A percentile compares a stretch with the other conserved stretches of the same genome.
Conservation (phyloP, 2,888 invertebrate genomes). For the Lasioglossum lativentre region DNA sequence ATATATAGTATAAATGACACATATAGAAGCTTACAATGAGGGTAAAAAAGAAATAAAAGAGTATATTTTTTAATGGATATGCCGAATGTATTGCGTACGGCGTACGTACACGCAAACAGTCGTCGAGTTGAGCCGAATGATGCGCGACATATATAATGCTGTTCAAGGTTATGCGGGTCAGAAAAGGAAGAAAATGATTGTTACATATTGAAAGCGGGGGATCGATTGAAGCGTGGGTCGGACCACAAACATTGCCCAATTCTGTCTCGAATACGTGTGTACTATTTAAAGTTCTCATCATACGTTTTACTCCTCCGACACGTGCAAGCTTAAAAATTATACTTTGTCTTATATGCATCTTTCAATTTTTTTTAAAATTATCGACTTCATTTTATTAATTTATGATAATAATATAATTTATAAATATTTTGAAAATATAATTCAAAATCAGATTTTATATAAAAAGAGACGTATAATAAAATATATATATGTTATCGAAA, state of each 20-base stretch:
- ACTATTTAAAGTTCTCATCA: neutral
- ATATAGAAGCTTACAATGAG: neutral
- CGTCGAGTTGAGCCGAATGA: neutral
- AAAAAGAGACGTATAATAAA: neutral
- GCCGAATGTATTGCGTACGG: neutral
- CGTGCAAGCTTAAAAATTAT: neutral
- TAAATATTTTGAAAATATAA: neutral
- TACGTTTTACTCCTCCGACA: neutral
- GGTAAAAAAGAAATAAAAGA: neutral
- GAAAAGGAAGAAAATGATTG: neutral
- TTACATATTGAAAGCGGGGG: conserved; percentile 7
- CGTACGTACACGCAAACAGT: neutral
- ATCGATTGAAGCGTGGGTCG: neutral
- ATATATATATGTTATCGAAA: neutral
- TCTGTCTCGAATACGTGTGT: neutral
- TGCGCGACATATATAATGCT: neutral
- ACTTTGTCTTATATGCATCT: neutral
- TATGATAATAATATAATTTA: too few species aligned
- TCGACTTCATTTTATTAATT: too few species aligned
- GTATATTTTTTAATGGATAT: neutral
- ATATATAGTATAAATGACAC: neutral
- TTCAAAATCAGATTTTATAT: neutral
- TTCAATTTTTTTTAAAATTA: too few species aligned
- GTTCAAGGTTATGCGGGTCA: conserved; percentile 3
- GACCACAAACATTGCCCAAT: conserved; percentile 1